Evolutionary conservation across 2,888 invertebrate species (phyloP).

Genomic region (Thysanoteuthis rhombus): DNA sequence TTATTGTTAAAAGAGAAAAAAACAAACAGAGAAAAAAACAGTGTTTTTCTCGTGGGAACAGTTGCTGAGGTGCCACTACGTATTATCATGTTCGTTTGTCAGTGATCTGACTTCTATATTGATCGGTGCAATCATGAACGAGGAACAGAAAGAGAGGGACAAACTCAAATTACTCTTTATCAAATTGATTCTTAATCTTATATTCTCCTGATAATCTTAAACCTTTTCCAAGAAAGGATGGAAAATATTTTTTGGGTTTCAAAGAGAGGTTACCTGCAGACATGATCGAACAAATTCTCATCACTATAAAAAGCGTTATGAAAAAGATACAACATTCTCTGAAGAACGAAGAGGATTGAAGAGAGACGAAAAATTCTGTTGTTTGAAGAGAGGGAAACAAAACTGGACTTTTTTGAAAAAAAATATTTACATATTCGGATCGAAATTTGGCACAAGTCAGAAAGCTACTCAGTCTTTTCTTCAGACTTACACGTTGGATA

Average conservation of each 20-base stretch:
- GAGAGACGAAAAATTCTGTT: too few relatives aligned
- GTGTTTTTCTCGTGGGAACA: background rate
- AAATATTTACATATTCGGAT: too few relatives aligned
- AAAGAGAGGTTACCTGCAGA: background rate
- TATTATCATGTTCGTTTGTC: too few relatives aligned
- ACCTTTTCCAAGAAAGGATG: background rate
- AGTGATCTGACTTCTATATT: background rate
- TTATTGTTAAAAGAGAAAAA: background rate
- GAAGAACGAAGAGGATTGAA: too few relatives aligned
- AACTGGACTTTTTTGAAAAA: too few relatives aligned
- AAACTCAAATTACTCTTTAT: background rate
- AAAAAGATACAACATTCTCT: too few relatives aligned
- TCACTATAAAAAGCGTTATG: too few relatives aligned
- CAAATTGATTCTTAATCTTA: background rate
- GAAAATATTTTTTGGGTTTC: background rate
- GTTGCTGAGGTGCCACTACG: background rate
- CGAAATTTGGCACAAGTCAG: too few relatives aligned
- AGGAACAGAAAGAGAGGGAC: background rate
- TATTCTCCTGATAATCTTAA: background rate
- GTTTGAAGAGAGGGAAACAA: too few relatives aligned
- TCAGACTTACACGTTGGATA: too few relatives aligned
- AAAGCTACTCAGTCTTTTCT: too few relatives aligned
- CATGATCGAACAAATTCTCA: too few relatives aligned
- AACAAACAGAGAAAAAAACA: background rate
- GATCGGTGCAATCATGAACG: background rate